These are phyloP conservation scores for Coelopa frigida DNA, from an alignment of 1,140 invertebrate genomes.

Conservation along the genomic window DNA sequence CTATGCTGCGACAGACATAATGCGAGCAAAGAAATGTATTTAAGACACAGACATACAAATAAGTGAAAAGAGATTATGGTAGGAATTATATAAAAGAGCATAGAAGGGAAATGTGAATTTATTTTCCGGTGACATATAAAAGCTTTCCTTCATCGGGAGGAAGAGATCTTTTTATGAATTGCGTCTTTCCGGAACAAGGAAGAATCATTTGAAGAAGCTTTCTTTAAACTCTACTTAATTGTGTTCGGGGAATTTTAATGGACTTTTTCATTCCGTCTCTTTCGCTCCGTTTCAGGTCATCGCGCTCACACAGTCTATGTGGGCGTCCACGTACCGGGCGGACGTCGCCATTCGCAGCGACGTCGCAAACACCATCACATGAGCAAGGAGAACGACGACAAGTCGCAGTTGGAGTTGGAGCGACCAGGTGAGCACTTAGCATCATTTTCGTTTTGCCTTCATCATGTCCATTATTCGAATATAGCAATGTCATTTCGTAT, in stretches of 20 bases:
- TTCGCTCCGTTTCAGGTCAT: constrained; percentile 58
- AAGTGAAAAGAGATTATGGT: too few relatives aligned
- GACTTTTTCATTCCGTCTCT: not conserved
- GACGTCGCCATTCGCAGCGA: constrained; percentile 63
- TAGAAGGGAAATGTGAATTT: too few relatives aligned
- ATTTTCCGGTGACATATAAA: too few relatives aligned
- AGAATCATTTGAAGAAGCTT: too few relatives aligned
- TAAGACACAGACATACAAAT: too few relatives aligned
- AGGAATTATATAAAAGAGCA: too few relatives aligned
- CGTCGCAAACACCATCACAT: constrained; percentile 68
- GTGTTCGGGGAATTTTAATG: not conserved
- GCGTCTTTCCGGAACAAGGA: constrained; percentile 14
- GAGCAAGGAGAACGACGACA: constrained; percentile 27
- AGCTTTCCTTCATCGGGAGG: too few relatives aligned
- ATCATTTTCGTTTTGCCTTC: too few relatives aligned
- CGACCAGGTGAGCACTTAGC: constrained; percentile 41
- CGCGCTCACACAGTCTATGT: constrained; percentile 82
- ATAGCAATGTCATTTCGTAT: too few relatives aligned
- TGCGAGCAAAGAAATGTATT: too few relatives aligned
- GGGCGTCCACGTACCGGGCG: constrained; percentile 74
- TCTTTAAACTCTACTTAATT: not conserved
- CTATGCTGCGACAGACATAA: too few relatives aligned
- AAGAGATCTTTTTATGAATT: constrained; percentile 26
- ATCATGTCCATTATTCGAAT: too few relatives aligned
- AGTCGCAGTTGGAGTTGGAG: constrained; percentile 34